Percentiles rank a stretch among this genome's conserved stretches.
Conservation (phyloP, 2,888 invertebrate species). For the Drosophila crucigera region DNA sequence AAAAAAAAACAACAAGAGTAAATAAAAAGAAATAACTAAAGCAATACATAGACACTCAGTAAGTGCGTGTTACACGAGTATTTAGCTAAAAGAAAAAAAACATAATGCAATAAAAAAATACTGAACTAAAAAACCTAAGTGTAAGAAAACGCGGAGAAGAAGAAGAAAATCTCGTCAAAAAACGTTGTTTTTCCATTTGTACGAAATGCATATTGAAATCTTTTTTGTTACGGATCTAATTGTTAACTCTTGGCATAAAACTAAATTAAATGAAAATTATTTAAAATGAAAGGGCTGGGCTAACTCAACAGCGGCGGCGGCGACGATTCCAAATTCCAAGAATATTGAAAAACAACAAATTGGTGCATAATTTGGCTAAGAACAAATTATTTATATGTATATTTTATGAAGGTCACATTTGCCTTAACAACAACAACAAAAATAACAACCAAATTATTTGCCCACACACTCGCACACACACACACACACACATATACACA, state of each 20-base stretch:
- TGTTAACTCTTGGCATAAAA: conserved; percentile 61
- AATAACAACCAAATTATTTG: conserved; percentile 47
- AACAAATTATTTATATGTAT: conserved; percentile 50
- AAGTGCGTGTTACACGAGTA: conserved; percentile 75
- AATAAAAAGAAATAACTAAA: conserved; percentile 61
- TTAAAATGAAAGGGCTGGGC: conserved; percentile 17
- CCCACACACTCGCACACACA: conserved; percentile 26
- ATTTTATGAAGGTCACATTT: conserved; percentile 41
- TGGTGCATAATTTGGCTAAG: conserved; percentile 44
- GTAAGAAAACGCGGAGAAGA: conserved; percentile 21
- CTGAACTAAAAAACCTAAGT: conserved; percentile 43
- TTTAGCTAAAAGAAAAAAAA: conserved; percentile 59
- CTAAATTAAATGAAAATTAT: conserved; percentile 19
- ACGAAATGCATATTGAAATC: conserved; percentile 13
- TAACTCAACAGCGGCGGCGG: conserved; percentile 18
- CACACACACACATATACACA: conserved; percentile 19
- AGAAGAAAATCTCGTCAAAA: conserved; percentile 19
- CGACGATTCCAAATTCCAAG: conserved; percentile 24
- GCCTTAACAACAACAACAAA: conserved; percentile 54
- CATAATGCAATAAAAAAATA: conserved; percentile 46
- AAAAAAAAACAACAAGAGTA: conserved; percentile 35
- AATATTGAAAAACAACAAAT: conserved; percentile 12
- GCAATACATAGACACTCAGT: conserved; percentile 79
- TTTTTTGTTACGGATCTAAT: conserved; percentile 58
- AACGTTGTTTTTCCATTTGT: conserved; percentile 26